These are phyloP conservation scores for Molossus alvarezi DNA, from an alignment of 2,797 vertebrate genomes.

Conservation along the genomic window DNA sequence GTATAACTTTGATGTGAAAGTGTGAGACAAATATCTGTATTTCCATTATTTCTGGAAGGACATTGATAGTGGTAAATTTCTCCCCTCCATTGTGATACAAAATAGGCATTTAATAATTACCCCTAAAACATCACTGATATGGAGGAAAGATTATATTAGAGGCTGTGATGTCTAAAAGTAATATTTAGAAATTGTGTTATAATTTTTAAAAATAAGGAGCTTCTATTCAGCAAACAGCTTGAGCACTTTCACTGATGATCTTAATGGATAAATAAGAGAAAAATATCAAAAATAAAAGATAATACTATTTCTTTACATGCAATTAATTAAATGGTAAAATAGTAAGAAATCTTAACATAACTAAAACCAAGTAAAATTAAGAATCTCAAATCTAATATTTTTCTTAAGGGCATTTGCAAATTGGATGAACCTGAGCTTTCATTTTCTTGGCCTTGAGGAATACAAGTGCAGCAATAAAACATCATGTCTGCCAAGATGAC, in stretches of 20 bases:
- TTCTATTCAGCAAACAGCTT: neutral
- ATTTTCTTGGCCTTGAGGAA: neutral
- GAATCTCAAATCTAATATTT: neutral
- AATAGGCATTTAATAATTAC: neutral
- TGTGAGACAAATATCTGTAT: neutral
- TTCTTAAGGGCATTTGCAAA: neutral
- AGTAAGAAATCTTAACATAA: neutral
- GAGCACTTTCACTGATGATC: neutral
- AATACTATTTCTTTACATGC: neutral
- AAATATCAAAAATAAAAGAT: neutral
- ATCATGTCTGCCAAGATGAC: neutral
- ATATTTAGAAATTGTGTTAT: neutral
- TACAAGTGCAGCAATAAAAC: neutral
- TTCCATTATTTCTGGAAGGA: neutral
- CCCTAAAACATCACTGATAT: neutral
- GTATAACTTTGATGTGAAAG: neutral
- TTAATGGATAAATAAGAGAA: neutral
- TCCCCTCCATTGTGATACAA: neutral
- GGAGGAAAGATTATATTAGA: neutral
- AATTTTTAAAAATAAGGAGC: neutral
- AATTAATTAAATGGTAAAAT: neutral
- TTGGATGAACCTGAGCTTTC: neutral
- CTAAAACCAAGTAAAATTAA: constrained; percentile 7
- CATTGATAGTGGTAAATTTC: neutral
- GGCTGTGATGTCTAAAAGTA: neutral